phyloP scores from a whole-genome alignment of 2,113 vertebrate genomes.

The Ahaetulla prasina region DNA sequence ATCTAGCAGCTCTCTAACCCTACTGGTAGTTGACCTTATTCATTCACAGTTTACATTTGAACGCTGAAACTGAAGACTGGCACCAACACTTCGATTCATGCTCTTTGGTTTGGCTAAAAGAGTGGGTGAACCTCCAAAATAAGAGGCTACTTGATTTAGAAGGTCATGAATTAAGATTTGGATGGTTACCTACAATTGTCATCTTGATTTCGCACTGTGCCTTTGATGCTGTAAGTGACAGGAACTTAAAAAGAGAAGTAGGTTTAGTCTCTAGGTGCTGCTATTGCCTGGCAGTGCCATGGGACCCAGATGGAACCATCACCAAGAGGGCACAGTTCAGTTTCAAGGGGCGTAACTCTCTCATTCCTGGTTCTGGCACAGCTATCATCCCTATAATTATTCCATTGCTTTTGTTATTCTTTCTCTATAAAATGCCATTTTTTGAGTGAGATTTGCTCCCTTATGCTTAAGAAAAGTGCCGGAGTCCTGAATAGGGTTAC shows the following conservation, averaged over 20 bases:
- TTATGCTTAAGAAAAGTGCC: background rate
- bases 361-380: background rate
- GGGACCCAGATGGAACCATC: background rate
- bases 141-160: too few species aligned
- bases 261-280: background rate
- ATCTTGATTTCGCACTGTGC: background rate
- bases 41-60: too few species aligned
- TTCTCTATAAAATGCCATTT: background rate
- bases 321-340: background rate
- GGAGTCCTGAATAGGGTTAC: background rate
- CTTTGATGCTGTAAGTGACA: background rate
- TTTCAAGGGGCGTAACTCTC: background rate
- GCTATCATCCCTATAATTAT: background rate
- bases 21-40: background rate
- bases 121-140: too few species aligned
- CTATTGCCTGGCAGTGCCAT: background rate
- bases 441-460: background rate
- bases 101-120: too few species aligned
- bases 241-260: background rate
- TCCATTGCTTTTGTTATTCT: background rate
- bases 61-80: background rate
- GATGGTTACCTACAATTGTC: too few species aligned
- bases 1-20: background rate
- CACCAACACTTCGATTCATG: background rate
- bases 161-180: too few species aligned